Conservation (phyloP, 2,888 invertebrate species). For the Lumbricus terrestris region DNA sequence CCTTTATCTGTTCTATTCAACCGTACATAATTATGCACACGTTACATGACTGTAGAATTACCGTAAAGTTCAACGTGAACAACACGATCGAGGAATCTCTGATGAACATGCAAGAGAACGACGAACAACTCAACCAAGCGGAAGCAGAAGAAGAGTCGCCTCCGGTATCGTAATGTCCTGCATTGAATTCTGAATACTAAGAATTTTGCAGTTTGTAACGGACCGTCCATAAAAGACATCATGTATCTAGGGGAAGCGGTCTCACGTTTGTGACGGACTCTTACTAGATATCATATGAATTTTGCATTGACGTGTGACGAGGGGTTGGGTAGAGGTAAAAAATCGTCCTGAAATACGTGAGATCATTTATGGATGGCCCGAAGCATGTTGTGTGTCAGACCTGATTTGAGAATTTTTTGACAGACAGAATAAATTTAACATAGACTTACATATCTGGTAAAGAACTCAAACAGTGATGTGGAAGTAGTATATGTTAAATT, state of each 20-base stretch:
- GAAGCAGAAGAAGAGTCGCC: background rate
- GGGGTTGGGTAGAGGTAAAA: no score
- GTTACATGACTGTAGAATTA: slow-evolving; percentile 65
- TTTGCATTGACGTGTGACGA: no score
- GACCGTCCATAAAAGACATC: no score
- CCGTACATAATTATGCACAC: no score
- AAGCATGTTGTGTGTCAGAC: background rate
- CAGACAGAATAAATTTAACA: background rate
- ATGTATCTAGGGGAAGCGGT: no score
- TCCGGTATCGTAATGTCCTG: background rate
- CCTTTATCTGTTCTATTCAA: no score
- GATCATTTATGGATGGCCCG: no score
- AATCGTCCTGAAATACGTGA: no score
- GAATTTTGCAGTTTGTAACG: no score
- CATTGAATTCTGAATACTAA: background rate
- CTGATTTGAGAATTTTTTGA: background rate
- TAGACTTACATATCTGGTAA: no score
- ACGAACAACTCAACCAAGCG: background rate
- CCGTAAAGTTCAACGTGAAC: slow-evolving; percentile 85
- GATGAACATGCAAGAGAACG: background rate
- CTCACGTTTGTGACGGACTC: no score
- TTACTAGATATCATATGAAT: no score
- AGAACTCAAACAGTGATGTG: background rate
- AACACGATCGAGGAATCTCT: slow-evolving; percentile 80
- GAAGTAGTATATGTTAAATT: background rate